Percentiles rank a stretch among this genome's conserved stretches.
Conservation (phyloP, 2,888 invertebrate species). For the Cheilosia vulpina region DNA sequence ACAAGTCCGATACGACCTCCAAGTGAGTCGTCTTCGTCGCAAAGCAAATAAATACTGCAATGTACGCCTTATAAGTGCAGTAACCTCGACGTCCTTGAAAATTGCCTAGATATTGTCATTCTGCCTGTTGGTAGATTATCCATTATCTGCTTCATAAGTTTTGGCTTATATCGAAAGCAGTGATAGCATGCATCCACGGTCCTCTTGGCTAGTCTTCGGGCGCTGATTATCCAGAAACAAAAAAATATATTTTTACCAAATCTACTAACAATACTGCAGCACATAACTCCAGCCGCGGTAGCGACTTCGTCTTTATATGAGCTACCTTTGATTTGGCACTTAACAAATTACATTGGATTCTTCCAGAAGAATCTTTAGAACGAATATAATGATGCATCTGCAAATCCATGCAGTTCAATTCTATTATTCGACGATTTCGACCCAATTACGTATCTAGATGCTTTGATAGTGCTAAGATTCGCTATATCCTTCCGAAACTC, state of each 20-base stretch:
- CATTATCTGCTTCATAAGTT: conserved; percentile 10
- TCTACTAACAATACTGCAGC: not conserved
- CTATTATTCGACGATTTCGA: not conserved
- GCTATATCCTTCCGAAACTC: not conserved
- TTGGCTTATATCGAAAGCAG: conserved; percentile 6
- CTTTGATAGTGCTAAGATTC: not conserved
- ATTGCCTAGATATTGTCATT: conserved; percentile 10
- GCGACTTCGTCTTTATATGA: conserved; percentile 1
- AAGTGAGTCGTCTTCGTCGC: no score
- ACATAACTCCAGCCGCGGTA: not conserved
- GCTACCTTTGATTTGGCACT: conserved; percentile 12
- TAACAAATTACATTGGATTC: not conserved
- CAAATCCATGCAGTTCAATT: conserved; percentile 18
- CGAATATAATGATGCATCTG: conserved; percentile 27
- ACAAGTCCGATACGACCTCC: no score
- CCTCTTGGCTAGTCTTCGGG: conserved; percentile 25
- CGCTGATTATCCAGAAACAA: conserved; percentile 62
- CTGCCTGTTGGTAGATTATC: conserved; percentile 1
- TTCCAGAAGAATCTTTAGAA: not conserved
- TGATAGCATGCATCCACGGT: conserved; percentile 5
- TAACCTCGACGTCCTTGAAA: conserved; percentile 24
- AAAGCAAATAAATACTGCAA: no score
- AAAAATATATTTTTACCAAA: not conserved
- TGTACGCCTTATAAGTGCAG: no score
- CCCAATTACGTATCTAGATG: not conserved